phyloP scores from a whole-genome alignment of 2,888 invertebrate genomes.

The Tetragnatha montana region DNA sequence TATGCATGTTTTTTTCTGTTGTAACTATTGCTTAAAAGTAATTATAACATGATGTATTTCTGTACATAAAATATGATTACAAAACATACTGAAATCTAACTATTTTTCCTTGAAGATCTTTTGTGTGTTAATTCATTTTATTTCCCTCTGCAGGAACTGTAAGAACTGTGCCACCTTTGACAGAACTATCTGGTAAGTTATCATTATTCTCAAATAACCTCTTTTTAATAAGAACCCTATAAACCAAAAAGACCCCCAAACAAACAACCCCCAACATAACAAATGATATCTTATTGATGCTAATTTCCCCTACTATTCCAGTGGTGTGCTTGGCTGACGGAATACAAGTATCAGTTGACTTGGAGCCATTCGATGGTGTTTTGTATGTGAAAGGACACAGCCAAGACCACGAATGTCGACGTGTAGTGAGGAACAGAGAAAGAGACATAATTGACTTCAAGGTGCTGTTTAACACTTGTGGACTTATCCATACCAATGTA shows the following conservation, averaged over 20 bases:
- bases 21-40: too few relatives aligned
- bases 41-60: too few relatives aligned
- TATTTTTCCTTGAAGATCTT: neutral
- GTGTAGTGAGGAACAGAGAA: slow-evolving; percentile 81
- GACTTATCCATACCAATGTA: slow-evolving; percentile 91
- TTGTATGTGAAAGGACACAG: slow-evolving; percentile 95
- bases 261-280: neutral
- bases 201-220: neutral
- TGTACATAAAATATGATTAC: too few relatives aligned
- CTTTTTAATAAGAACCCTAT: neutral
- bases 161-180: slow-evolving; percentile 72
- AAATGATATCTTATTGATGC: too few relatives aligned
- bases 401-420: slow-evolving; percentile 91
- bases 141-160: slow-evolving; percentile 15
- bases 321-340: slow-evolving; percentile 94
- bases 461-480: slow-evolving; percentile 93
- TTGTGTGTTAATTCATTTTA: neutral
- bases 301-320: neutral
- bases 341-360: slow-evolving; percentile 83
- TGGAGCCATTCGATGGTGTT: slow-evolving; percentile 90
- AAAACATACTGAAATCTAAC: too few relatives aligned
- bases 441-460: slow-evolving; percentile 86
- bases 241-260: neutral
- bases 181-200: slow-evolving; percentile 70
- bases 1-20: too few relatives aligned